Percentiles rank a stretch among this genome's conserved stretches.
Evolutionary conservation across 2,888 invertebrate genomes (phyloP).

Genomic region (Spicauda simplicius): DNA sequence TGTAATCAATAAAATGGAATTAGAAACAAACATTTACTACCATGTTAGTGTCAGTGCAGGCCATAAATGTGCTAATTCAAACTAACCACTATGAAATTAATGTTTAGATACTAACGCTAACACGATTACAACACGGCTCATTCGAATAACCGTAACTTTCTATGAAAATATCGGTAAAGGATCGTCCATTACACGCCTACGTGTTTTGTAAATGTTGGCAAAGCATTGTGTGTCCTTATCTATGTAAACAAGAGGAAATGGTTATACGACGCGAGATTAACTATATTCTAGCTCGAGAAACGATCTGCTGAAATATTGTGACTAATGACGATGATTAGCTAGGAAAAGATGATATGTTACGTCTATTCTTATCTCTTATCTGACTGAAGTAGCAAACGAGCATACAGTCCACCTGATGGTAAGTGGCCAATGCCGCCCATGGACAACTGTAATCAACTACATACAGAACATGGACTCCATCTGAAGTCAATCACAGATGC

Average conservation of each 20-base stretch:
- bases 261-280: slow-evolving; percentile 1
- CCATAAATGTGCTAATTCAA: slow-evolving; percentile 7
- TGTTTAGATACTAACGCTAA: slow-evolving; percentile 33
- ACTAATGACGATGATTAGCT: too few species aligned
- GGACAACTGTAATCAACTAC: too few species aligned
- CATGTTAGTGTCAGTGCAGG: slow-evolving; percentile 1
- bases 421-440: too few species aligned
- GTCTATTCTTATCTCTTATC: too few species aligned
- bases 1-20: not conserved
- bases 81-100: slow-evolving; percentile 23
- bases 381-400: too few species aligned
- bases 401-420: too few species aligned
- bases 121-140: slow-evolving; percentile 39
- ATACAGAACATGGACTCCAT: too few species aligned
- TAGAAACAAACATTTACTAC: slow-evolving; percentile 2
- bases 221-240: slow-evolving; percentile 36
- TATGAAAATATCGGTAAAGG: slow-evolving; percentile 58
- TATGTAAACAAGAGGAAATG: slow-evolving; percentile 25
- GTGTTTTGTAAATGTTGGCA: slow-evolving; percentile 44
- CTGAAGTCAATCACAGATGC: too few species aligned
- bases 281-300: slow-evolving; percentile 38
- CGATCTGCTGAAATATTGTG: not conserved
- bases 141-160: slow-evolving; percentile 51
- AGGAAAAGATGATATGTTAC: too few species aligned
- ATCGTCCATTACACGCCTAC: slow-evolving; percentile 64